Percentiles rank a stretch among this genome's conserved stretches.
Conservation (phyloP, 2,797 vertebrate species). For the Propithecus deckenii region DNA sequence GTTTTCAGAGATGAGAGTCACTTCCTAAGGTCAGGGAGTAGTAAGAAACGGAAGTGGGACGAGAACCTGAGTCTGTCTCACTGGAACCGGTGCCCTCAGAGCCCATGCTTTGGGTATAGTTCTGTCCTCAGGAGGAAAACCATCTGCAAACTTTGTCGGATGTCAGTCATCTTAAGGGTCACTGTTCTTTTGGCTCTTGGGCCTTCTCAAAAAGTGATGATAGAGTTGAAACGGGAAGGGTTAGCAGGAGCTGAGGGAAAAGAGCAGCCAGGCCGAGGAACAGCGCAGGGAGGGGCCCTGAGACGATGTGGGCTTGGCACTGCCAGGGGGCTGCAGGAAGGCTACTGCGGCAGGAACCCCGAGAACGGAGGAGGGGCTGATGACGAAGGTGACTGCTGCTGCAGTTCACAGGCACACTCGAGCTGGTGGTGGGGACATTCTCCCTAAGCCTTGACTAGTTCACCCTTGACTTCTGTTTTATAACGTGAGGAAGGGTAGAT, state of each 20-base stretch:
- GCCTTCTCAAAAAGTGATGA: neutral
- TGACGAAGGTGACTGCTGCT: too few species aligned
- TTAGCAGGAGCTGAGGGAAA: neutral
- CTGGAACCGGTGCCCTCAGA: neutral
- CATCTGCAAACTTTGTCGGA: neutral
- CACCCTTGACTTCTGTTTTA: neutral
- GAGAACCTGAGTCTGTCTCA: neutral
- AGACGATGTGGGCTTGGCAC: neutral
- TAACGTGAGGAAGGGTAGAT: neutral
- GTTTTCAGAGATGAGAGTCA: neutral
- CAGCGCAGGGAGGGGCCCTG: rapidly evolving
- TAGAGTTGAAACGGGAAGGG: neutral
- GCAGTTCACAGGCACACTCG: neutral
- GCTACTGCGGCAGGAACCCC: neutral
- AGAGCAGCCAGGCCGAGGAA: neutral
- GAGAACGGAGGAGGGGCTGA: neutral
- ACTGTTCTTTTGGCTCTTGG: neutral
- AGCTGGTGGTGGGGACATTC: neutral
- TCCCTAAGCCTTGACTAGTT: neutral
- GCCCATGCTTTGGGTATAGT: too few species aligned
- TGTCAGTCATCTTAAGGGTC: neutral
- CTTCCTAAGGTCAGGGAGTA: neutral
- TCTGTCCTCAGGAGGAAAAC: neutral
- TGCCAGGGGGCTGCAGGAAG: neutral
- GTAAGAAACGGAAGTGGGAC: neutral